Evolutionary conservation across 2,888 invertebrate genomes (phyloP), one percentile per base, ranked within the genome.

Genomic region (Neria commutata): DNA sequence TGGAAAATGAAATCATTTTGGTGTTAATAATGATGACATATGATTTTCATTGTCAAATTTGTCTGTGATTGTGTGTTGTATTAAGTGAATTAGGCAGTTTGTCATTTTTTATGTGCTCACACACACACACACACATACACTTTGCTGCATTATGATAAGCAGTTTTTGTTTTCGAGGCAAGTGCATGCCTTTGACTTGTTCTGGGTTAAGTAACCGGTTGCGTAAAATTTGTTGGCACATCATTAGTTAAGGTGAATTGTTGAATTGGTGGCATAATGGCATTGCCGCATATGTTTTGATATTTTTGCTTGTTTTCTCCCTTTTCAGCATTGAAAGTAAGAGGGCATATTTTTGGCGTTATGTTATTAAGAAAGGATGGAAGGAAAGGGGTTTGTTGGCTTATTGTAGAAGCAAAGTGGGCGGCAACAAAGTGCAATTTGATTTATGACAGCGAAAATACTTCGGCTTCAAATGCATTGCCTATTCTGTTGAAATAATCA

Each of bases 11-110:
- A 79, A 71, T 79, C 81, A 79, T 79, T 77, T 77, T 67, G 74
- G 75, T 79, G 79, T 79, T 79, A 79, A 79, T 79, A 79, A 79
- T 79, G 76, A 79, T 80, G 79, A 80, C 79, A 79, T 79, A 79
- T 79, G 79, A 79, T 80, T 79, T 77, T 68, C 78, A 75, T 76
- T 78, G 79, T 77, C 71, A 74, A 71, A 71, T 70, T 66, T 71
- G 72, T 61, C 61, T 64, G 61, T 63, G 58, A 52, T 47, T 56
- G 60, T 34, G 58, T 51, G 34, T 61, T 56, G 59, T 66, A 65
- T 69, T 75, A 74, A 78, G 77, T 78, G 77, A 77, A 74, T 77
- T 70, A 67, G 69, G 51, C 71, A 72, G 70, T 73, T 73, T 73
- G 67, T 71, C 74, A 74, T 72, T 76, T 70, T 40, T 21, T 26